Base-by-base conservation (phyloP, 2,113 vertebrate species). In the Polyodon spathula region DNA sequence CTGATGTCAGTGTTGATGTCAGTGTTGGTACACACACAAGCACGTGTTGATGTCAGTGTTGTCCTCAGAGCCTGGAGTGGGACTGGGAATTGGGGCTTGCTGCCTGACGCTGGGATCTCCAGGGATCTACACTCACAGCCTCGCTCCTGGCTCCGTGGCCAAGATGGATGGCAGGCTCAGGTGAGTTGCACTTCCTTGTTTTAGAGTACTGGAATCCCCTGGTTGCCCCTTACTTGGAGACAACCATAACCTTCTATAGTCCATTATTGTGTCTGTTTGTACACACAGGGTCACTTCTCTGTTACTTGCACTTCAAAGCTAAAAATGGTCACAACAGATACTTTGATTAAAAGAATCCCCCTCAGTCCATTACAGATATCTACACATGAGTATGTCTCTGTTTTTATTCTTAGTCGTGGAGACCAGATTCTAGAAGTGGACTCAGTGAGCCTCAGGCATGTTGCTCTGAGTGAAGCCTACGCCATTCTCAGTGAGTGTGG, bases 371-470 rank as follows among this genome's bases (percentile, higher is more conserved):
- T n/a, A n/a, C n/a, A n/a, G n/a, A n/a, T n/a, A n/a, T n/a, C n/a
- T n/a, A n/a, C n/a, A n/a, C n/a, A n/a, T 55, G 37, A 52, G 37
- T 40, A 15, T 63, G 6, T 63, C 4, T 63, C 8, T 63, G 15
- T 67, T 8, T 63, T 48, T 44, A 14, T 40, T 54, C 59, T 17
- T 59, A 98, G 95, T 63, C 93, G 94, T 0, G 95, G 95, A 17
- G 95, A 98, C 73, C 95, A 98, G 70, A 88, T 98, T 50, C 75
- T 98, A 59, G 95, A 98, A 79, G 94, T 95, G 61, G 93, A 97
- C 69, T 93, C 90, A 0, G 84, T 93, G 59, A 97, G 92, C 8
- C 86, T 98, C 42, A 91, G 92, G 4, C 93, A 97, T 0, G 93
- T 89, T 0, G 94, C 92, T 0, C 73, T 98, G 59, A 94, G 93